phyloP scores from a whole-genome alignment of 1,140 invertebrate species.

The Drosophila burlai region DNA sequence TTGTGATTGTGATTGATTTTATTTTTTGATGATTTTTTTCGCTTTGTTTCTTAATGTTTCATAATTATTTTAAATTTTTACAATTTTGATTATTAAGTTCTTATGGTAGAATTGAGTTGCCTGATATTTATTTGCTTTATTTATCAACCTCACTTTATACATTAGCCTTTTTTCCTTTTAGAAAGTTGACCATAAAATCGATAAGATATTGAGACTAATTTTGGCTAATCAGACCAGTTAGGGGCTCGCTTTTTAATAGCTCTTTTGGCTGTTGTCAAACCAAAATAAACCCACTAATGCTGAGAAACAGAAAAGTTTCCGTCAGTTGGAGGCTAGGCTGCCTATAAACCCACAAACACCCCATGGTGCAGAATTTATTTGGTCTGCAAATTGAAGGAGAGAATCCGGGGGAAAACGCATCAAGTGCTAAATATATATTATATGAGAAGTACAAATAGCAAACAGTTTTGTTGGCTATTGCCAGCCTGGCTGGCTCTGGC shows the following conservation, averaged over 20 bases:
- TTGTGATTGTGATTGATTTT: too few relatives aligned
- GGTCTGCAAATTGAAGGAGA: slow-evolving; percentile 37
- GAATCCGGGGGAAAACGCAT: slow-evolving; percentile 24
- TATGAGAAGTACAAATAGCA: slow-evolving; percentile 49
- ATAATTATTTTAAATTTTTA: background rate
- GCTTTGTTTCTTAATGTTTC: background rate
- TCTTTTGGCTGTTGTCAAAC: slow-evolving; percentile 14
- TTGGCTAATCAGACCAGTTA: slow-evolving; percentile 21
- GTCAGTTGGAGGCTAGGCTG: slow-evolving; percentile 12
- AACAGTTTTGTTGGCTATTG: slow-evolving; percentile 54
- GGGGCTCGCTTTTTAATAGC: slow-evolving; percentile 44
- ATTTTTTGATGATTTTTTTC: background rate
- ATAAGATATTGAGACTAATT: slow-evolving; percentile 49
- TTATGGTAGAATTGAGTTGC: background rate
- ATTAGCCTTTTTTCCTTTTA: background rate
- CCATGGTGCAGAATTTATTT: slow-evolving; percentile 33
- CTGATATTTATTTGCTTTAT: background rate
- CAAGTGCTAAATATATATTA: slow-evolving; percentile 33
- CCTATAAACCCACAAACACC: background rate
- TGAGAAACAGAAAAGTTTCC: slow-evolving; percentile 38
- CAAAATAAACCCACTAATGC: slow-evolving; percentile 21
- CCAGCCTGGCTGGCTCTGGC: slow-evolving; percentile 33
- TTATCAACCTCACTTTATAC: background rate
- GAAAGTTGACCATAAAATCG: slow-evolving; percentile 30
- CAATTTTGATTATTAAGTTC: background rate